Conservation (phyloP, 2,113 vertebrate genomes). For the Lepisosteus osseus region DNA sequence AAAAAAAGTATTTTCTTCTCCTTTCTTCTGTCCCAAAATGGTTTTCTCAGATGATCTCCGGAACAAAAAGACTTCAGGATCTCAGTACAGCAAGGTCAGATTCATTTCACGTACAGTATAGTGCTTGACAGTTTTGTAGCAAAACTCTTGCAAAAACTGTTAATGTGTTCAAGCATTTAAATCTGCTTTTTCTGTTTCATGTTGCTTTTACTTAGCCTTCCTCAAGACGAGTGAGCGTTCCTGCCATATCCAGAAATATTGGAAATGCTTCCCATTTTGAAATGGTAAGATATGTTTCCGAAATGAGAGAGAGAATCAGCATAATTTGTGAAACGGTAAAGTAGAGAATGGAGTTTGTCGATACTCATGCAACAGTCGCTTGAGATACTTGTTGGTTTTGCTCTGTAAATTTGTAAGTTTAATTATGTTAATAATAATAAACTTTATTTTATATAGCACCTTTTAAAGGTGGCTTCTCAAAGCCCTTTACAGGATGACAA, state of each 20-base stretch:
- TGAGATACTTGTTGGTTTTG: too few species aligned
- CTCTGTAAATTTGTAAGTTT: too few species aligned
- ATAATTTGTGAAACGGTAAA: too few species aligned
- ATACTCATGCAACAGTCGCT: too few species aligned
- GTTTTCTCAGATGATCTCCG: slow-evolving; percentile 74
- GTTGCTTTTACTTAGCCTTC: slow-evolving; percentile 50
- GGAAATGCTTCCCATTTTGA: slow-evolving; percentile 58
- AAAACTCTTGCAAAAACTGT: neutral
- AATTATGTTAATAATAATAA: too few species aligned
- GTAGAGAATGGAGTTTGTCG: too few species aligned
- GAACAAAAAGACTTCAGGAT: slow-evolving; percentile 70
- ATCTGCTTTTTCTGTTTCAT: neutral
- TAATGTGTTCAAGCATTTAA: neutral
- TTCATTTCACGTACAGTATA: neutral
- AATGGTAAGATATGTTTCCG: slow-evolving; percentile 39
- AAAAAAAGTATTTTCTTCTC: too few species aligned
- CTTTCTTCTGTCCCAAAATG: neutral
- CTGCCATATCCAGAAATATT: slow-evolving; percentile 70
- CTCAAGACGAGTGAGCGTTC: slow-evolving; percentile 80
- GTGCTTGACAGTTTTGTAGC: neutral
- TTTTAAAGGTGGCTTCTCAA: too few species aligned
- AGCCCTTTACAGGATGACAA: too few species aligned
- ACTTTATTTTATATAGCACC: too few species aligned
- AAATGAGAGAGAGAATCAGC: too few species aligned
- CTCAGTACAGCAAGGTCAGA: slow-evolving; percentile 58